These are phyloP conservation scores for Caranx melampygus DNA, from an alignment of 2,113 vertebrate genomes.

Conservation along the genomic window DNA sequence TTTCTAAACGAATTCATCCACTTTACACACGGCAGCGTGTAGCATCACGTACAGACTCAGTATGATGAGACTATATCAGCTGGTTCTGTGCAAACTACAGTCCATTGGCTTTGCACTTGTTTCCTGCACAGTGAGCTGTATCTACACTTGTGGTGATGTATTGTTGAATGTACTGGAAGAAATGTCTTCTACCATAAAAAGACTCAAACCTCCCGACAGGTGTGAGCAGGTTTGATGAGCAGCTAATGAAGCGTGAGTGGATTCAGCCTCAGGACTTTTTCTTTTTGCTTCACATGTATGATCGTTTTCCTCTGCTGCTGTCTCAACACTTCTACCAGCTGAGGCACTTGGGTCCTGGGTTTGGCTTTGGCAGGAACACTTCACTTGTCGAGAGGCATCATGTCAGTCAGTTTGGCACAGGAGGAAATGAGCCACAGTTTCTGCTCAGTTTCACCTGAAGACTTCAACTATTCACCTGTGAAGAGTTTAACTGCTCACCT, in stretches of 20 bases:
- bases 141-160: no score
- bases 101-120: no score
- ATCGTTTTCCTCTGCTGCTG: not conserved
- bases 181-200: not conserved
- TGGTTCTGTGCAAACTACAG: no score
- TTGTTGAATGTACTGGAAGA: not conserved
- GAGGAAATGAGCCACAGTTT: not conserved
- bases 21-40: not conserved
- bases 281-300: not conserved
- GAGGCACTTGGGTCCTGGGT: not conserved
- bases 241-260: conserved; percentile 7
- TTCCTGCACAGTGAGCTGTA: no score
- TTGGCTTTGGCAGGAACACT: not conserved
- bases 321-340: not conserved
- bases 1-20: not conserved
- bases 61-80: no score
- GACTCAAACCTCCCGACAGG: not conserved
- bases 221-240: not conserved
- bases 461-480: not conserved
- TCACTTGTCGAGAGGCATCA: conserved; percentile 15
- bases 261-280: not conserved
- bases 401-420: conserved; percentile 8
- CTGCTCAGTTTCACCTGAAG: conserved; percentile 7
- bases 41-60: no score
- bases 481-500: not conserved